These are phyloP conservation scores for Myanophis thanlyinensis DNA, from an alignment of 2,113 vertebrate species.

Conservation along the genomic window DNA sequence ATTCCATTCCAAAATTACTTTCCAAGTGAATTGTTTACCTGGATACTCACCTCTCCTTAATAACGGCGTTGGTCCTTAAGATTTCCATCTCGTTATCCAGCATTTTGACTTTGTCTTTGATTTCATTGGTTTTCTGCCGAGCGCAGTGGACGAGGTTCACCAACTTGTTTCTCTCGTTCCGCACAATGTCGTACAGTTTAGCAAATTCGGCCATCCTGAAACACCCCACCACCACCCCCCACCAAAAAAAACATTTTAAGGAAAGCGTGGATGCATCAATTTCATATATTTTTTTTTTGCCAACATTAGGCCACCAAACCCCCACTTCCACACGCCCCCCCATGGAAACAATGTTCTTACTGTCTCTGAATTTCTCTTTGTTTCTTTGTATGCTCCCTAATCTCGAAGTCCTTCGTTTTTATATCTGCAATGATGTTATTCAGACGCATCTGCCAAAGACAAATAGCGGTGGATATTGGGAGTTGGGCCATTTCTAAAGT, in stretches of 20 bases:
- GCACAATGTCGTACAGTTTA: constrained; percentile 73
- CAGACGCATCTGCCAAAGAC: constrained; percentile 77
- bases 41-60: constrained; percentile 81
- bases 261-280: constrained; percentile 30
- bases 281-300: background rate
- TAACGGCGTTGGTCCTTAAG: constrained; percentile 69
- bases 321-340: no score
- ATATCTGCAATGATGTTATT: constrained; percentile 75
- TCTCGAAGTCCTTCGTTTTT: constrained; percentile 79
- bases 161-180: constrained; percentile 83
- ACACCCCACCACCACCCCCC: background rate
- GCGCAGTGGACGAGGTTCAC: constrained; percentile 76
- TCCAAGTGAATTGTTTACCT: background rate
- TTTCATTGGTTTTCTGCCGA: constrained; percentile 76
- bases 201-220: constrained; percentile 76
- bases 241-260: constrained; percentile 21
- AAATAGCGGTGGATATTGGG: constrained; percentile 31
- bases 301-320: background rate
- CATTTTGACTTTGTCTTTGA: constrained; percentile 74
- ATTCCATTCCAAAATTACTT: background rate
- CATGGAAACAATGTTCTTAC: constrained; percentile 69
- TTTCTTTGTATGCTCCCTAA: constrained; percentile 78
- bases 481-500: background rate
- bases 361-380: constrained; percentile 74
- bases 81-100: constrained; percentile 81